Conservation (phyloP, 1,140 invertebrate species). For the Cydia splendana region DNA sequence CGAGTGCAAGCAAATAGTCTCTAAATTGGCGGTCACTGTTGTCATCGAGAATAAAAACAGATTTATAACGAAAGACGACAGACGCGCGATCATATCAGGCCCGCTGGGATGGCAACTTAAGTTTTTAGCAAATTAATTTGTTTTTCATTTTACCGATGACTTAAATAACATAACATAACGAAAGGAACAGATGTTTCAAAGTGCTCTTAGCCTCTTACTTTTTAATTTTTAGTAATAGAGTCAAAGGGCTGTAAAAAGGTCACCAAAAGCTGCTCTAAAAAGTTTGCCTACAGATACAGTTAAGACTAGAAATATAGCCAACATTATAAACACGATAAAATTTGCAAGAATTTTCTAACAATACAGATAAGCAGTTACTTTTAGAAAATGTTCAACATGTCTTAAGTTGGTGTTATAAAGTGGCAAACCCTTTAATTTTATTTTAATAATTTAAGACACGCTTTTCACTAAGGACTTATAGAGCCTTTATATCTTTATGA, state of each 20-base stretch:
- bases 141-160: too few species aligned
- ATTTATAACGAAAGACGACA: too few species aligned
- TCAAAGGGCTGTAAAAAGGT: too few species aligned
- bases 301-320: constrained; percentile 14
- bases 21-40: neutral
- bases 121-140: too few species aligned
- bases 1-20: neutral
- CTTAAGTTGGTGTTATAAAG: neutral
- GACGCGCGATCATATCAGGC: too few species aligned
- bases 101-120: too few species aligned
- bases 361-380: neutral
- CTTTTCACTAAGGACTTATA: neutral
- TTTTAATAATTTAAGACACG: neutral
- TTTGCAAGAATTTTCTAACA: neutral
- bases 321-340: neutral
- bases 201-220: too few species aligned
- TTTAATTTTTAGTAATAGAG: too few species aligned
- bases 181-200: too few species aligned
- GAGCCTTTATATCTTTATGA: neutral
- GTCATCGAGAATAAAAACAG: neutral
- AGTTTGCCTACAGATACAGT: neutral
- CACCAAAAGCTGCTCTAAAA: neutral
- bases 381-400: neutral
- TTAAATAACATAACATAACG: too few species aligned
- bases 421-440: neutral